A percentile compares a stretch with the other conserved stretches of the same genome.
phyloP scores from a whole-genome alignment of 2,797 vertebrate species.

The Rhinoraja longicauda region DNA sequence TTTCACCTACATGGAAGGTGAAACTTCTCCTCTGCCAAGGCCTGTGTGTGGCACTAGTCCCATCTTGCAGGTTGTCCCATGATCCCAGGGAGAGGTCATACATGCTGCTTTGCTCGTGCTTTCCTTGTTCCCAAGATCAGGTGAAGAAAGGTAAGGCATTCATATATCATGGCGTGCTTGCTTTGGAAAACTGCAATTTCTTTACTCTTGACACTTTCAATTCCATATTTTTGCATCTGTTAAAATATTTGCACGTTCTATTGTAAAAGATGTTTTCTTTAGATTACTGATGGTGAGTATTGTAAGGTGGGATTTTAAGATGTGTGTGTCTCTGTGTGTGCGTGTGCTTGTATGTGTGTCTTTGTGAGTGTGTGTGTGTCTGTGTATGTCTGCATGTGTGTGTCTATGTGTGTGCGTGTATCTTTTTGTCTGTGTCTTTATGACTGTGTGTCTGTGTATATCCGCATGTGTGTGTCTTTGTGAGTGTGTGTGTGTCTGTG shows the following conservation, averaged over 20 bases:
- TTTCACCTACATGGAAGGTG: too few species aligned
- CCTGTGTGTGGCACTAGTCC: background rate
- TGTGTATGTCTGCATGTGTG: too few species aligned
- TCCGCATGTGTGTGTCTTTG: too few species aligned
- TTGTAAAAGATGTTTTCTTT: constrained; percentile 11
- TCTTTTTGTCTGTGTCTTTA: too few species aligned
- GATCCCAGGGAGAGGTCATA: background rate
- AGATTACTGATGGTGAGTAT: constrained; percentile 36
- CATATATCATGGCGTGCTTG: background rate
- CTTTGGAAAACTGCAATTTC: background rate
- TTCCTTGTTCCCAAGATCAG: background rate
- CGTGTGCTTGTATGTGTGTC: too few species aligned
- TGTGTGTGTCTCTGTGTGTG: background rate
- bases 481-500: too few species aligned
- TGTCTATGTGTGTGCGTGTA: too few species aligned
- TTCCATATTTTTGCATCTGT: background rate
- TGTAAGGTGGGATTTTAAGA: background rate
- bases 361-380: too few species aligned
- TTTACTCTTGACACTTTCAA: background rate
- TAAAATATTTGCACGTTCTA: background rate
- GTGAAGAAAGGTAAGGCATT: constrained; percentile 23
- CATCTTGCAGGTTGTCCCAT: background rate
- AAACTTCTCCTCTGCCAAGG: background rate
- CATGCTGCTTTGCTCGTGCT: background rate
- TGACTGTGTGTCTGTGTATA: too few species aligned